Evolutionary conservation across 2,888 invertebrate genomes (phyloP).

Genomic region (Agonopterix heracliana): DNA sequence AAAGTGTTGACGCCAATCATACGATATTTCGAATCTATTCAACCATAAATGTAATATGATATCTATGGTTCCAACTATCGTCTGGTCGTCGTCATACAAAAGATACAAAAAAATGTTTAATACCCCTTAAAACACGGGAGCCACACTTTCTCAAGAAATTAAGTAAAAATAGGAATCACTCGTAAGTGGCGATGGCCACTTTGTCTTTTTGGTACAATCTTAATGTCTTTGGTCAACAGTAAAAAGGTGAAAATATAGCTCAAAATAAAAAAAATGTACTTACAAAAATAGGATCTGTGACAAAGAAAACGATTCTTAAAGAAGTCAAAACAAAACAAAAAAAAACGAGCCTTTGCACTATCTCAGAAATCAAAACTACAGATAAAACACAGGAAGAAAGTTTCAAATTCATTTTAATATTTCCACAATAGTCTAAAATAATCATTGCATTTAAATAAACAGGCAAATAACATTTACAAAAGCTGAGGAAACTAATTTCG

Average conservation of each 20-base stretch:
- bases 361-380: slow-evolving; percentile 44
- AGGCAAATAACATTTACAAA: slow-evolving; percentile 41
- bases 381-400: slow-evolving; percentile 58
- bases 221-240: slow-evolving; percentile 56
- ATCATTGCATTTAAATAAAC: slow-evolving; percentile 53
- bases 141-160: slow-evolving; percentile 38
- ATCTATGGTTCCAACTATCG: too few species aligned
- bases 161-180: slow-evolving; percentile 54
- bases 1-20: slow-evolving; percentile 13
- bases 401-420: slow-evolving; percentile 75
- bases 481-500: slow-evolving; percentile 28
- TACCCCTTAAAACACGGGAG: slow-evolving; percentile 10
- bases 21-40: too few species aligned
- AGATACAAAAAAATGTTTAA: slow-evolving; percentile 33
- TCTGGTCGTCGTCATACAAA: slow-evolving; percentile 11
- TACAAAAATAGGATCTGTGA: slow-evolving; percentile 40
- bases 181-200: slow-evolving; percentile 15
- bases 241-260: slow-evolving; percentile 37
- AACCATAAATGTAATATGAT: too few species aligned
- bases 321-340: not conserved
- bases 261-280: slow-evolving; percentile 30
- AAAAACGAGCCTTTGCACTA: slow-evolving; percentile 29
- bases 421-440: slow-evolving; percentile 70
- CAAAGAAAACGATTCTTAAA: slow-evolving; percentile 20
- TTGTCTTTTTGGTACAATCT: slow-evolving; percentile 60